Base-by-base conservation (phyloP, 2,888 invertebrate genomes). In the Rhabditoides inermis region DNA sequence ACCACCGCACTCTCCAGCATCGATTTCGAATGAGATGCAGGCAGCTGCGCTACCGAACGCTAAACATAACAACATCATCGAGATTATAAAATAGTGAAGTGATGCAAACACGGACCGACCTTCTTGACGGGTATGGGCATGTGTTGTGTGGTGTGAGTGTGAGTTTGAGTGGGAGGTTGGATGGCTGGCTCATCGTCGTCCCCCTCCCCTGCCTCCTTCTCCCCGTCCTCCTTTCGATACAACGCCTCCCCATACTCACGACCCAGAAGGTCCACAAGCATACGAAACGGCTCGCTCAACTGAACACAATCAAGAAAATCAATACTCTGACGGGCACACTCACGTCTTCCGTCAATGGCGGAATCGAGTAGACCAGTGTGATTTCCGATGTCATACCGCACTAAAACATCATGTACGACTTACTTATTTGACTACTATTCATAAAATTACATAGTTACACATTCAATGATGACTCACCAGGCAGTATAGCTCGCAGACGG, bases 401-500 rank as follows among this genome's bases (percentile, higher is more conserved):
- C 54, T 54, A 15, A 45, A 51, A 48, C 36, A 35, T 12, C 10
- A 49, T 12, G 15, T 15, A n/a, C 7, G 44, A 7, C 28, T 45
- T 32, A 1, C 28, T 25, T 20, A 15, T 35, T 32, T 48, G 4
- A 23, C 37, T 37, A 46, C 51, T 32, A 37, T 37, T 35, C 2
- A 49, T 18, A 15, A 46, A 25, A 42, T 10, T 27, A 20, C 25
- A 22, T 40, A 15, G 15, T 0, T 35, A 27, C 35, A 25, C 12
- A 20, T 6, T 20, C 25, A 46, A 45, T 35, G n/a, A 30, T 3
- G 23, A 36, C 49, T 36, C 20, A 69, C 68, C 46, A 66, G 47
- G 39, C 66, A 63, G 46, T 53, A 70, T 5, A 70, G 49, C 28
- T 70, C 69, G 4, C 65, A 63, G 0, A 70, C 28, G 18, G 62